Base-by-base conservation (phyloP, 2,888 invertebrate species). In the Aphrophora alni region DNA sequence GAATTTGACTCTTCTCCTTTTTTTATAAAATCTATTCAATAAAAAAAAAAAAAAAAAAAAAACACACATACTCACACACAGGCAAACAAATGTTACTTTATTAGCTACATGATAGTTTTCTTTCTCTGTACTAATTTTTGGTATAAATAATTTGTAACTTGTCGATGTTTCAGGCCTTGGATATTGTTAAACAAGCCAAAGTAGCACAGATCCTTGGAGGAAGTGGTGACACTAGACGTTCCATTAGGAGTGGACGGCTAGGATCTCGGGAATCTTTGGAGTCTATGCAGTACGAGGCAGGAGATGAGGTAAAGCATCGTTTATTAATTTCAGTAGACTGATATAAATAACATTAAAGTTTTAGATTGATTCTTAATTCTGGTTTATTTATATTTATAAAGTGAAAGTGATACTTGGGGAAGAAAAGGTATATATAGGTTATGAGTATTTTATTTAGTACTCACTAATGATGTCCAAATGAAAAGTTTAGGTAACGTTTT, bases 101-200 rank as follows among this genome's bases (percentile, higher is more conserved):
- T n/a, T n/a, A n/a, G n/a, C n/a, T n/a, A n/a, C n/a, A n/a, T n/a
- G n/a, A n/a, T n/a, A n/a, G n/a, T n/a, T n/a, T n/a, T n/a, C n/a
- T n/a, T n/a, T n/a, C n/a, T n/a, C n/a, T n/a, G n/a, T n/a, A n/a
- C n/a, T n/a, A n/a, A n/a, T n/a, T n/a, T n/a, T n/a, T n/a, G n/a
- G n/a, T n/a, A n/a, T 44, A 59, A 59, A n/a, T 59, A 59, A 59
- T 59, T 21, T 33, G 8, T 33, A 33, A 33, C 3, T 59, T 21
- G 14, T 44, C 44, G 10, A 33, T 33, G 17, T 14, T 83, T 81
- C 87, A 96, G 95, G 97, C 97, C 84, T 91, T 97, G 90, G 97
- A 97, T 91, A 93, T 97, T 88, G 96, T 97, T 87, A 97, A 97
- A 90, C 96, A 97, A 91, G 94, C 96, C 80, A 96, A 97, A 88